Conservation (phyloP, 2,888 invertebrate species). For the Ceratothoa steindachneri region DNA sequence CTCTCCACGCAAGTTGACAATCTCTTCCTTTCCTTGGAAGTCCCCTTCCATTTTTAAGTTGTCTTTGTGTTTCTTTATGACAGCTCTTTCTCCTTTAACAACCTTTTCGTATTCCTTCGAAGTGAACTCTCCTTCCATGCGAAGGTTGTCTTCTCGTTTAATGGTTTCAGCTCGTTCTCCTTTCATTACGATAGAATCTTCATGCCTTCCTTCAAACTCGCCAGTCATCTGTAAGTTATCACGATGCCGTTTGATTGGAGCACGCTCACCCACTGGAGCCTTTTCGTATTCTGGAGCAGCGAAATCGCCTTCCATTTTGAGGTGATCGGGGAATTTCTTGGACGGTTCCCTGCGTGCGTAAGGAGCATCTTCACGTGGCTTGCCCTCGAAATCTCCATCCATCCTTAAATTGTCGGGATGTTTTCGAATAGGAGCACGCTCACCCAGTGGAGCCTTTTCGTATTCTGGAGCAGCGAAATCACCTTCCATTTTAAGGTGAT, state of each 20-base stretch:
- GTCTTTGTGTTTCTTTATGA: constrained; percentile 33
- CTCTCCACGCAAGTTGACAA: constrained; percentile 39
- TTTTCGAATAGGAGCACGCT: constrained; percentile 54
- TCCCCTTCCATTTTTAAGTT: constrained; percentile 39
- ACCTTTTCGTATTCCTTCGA: constrained; percentile 22
- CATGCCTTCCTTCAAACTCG: constrained; percentile 60
- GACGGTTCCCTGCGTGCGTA: constrained; percentile 36
- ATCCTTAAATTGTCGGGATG: constrained; percentile 56
- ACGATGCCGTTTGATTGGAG: constrained; percentile 55
- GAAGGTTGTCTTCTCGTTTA: constrained; percentile 58
- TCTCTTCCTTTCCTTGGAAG: constrained; percentile 32
- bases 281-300: constrained; percentile 58
- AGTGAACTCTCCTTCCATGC: constrained; percentile 56
- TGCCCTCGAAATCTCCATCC: constrained; percentile 58
- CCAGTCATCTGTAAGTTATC: constrained; percentile 54
- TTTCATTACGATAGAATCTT: constrained; percentile 15
- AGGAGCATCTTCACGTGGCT: constrained; percentile 54
- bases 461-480: constrained; percentile 52
- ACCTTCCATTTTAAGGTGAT: constrained; percentile 64
- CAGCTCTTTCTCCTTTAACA: constrained; percentile 29
- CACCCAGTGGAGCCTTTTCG: constrained; percentile 55
- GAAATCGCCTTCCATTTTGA: constrained; percentile 58
- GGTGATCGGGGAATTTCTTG: constrained; percentile 37
- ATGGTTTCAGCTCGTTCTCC: constrained; percentile 44
- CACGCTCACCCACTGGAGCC: constrained; percentile 54